A percentile compares a stretch with the other conserved stretches of the same genome.
Evolutionary conservation across 2,888 invertebrate species (phyloP).

Genomic region (Gymnoscelis rufifasciata): DNA sequence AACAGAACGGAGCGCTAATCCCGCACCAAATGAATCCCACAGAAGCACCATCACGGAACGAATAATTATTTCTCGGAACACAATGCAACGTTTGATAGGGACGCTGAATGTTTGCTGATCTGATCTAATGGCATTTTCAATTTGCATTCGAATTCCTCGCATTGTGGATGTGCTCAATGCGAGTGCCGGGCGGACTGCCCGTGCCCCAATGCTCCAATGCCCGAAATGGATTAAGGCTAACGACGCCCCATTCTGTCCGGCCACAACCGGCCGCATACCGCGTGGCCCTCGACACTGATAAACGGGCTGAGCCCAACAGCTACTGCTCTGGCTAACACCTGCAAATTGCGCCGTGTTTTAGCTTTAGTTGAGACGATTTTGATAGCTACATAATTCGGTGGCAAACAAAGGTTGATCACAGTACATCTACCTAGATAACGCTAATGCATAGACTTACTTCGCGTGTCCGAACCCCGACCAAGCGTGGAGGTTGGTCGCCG

Average conservation of each 20-base stretch:
- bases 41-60: slow-evolving; percentile 23
- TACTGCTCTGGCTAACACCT: slow-evolving; percentile 22
- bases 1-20: slow-evolving; percentile 10
- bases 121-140: slow-evolving; percentile 74
- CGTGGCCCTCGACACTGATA: slow-evolving; percentile 48
- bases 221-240: slow-evolving; percentile 73
- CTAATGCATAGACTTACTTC: too few species aligned
- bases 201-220: slow-evolving; percentile 54
- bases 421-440: too few species aligned
- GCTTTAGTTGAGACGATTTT: slow-evolving; percentile 15
- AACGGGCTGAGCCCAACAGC: slow-evolving; percentile 31
- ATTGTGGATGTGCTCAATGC: slow-evolving; percentile 51
- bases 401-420: background rate
- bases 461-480: too few species aligned
- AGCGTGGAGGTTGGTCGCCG: too few species aligned
- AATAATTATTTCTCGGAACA: slow-evolving; percentile 47
- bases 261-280: slow-evolving; percentile 44
- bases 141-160: slow-evolving; percentile 72
- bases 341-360: slow-evolving; percentile 20
- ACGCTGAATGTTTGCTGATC: slow-evolving; percentile 66
- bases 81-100: slow-evolving; percentile 56
- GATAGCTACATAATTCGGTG: background rate
- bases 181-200: slow-evolving; percentile 42
- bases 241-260: slow-evolving; percentile 66
- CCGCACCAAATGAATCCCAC: slow-evolving; percentile 12